A percentile compares a stretch with the other conserved stretches of the same genome.
Conservation (phyloP, 2,113 vertebrate species). For the Pelecanoides urinatrix region DNA sequence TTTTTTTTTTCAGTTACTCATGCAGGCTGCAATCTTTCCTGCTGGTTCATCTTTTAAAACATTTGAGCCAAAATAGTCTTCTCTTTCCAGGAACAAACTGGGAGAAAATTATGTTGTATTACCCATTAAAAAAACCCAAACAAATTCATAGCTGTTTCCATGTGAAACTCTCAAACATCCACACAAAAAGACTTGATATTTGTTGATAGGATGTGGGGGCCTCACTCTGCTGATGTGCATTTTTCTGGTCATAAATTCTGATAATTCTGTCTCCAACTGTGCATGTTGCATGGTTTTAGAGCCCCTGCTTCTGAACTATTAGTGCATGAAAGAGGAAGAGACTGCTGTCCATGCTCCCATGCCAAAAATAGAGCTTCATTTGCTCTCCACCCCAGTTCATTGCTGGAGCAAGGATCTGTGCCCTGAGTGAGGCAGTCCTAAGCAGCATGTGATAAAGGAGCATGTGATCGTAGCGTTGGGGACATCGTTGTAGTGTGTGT, state of each 20-base stretch:
- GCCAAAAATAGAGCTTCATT: neutral
- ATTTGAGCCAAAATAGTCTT: slow-evolving; percentile 31
- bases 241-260: neutral
- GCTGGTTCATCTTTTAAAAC: slow-evolving; percentile 36
- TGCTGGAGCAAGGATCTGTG: neutral
- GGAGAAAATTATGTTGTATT: slow-evolving; percentile 56
- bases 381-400: neutral
- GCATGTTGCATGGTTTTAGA: neutral
- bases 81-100: slow-evolving; percentile 64
- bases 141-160: slow-evolving; percentile 34
- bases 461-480: fast-evolving
- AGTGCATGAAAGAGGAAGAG: neutral
- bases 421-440: neutral
- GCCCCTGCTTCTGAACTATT: neutral
- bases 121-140: slow-evolving; percentile 2
- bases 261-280: neutral
- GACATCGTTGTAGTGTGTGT: neutral
- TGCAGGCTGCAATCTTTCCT: slow-evolving; percentile 14
- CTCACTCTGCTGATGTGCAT: neutral
- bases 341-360: neutral
- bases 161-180: neutral
- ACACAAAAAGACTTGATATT: neutral
- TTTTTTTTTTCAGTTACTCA: neutral
- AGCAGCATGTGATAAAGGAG: neutral
- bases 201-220: neutral